Percentiles rank a stretch among this genome's conserved stretches.
phyloP scores from a whole-genome alignment of 2,888 invertebrate species.

The Vesta saturnalis region DNA sequence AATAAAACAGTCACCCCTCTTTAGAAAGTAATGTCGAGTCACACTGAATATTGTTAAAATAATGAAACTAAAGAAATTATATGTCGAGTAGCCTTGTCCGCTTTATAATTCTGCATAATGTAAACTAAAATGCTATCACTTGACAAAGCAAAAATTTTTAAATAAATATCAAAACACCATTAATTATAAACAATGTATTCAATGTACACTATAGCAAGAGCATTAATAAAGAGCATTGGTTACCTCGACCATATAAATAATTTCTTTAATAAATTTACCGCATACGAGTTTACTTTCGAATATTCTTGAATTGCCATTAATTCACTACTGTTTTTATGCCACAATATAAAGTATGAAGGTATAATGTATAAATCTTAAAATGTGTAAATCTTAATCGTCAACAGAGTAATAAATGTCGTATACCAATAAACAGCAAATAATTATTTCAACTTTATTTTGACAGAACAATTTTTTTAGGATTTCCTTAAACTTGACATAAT shows the following conservation, averaged over 20 bases:
- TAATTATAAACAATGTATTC: neutral
- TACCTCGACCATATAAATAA: neutral
- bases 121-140: neutral
- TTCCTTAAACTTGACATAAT: neutral
- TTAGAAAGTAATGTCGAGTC: no score
- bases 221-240: neutral
- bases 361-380: neutral
- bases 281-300: slow-evolving; percentile 1
- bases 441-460: neutral
- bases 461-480: neutral
- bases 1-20: no score
- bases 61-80: no score
- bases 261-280: slow-evolving; percentile 1
- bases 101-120: neutral
- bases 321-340: neutral
- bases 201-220: neutral
- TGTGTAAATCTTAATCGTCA: neutral
- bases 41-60: no score
- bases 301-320: neutral
- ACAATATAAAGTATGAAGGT: neutral
- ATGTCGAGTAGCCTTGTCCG: neutral
- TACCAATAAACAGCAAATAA: neutral
- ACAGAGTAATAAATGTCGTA: slow-evolving; percentile 1
- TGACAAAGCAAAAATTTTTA: neutral
- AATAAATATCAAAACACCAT: neutral